Evolutionary conservation across 2,113 vertebrate genomes (phyloP).

Genomic region (Ageneiosus marmoratus): DNA sequence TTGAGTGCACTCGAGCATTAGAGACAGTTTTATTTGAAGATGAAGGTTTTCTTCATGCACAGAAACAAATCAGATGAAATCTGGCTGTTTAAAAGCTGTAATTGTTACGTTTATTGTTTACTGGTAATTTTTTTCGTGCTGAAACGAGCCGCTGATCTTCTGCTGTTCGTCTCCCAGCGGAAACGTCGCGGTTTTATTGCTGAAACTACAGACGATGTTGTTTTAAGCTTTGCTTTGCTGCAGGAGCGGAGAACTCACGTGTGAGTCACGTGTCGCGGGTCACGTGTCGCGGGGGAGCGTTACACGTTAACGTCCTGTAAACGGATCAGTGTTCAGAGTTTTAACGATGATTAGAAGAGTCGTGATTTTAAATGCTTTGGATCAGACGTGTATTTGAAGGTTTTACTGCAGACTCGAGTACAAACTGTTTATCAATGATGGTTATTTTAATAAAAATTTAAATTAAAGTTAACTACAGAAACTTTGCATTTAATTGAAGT

Average conservation of each 20-base stretch:
- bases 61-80: constrained; percentile 14
- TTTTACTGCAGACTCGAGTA: constrained; percentile 79
- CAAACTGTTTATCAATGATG: constrained; percentile 82
- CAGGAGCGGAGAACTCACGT: not conserved
- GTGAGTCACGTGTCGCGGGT: too few relatives aligned
- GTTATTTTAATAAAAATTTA: constrained; percentile 92
- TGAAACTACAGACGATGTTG: not conserved
- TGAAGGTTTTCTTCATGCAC: constrained; percentile 12
- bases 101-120: not conserved
- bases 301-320: not conserved
- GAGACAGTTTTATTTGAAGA: not conserved
- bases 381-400: constrained; percentile 77
- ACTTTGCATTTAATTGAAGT: not conserved
- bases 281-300: too few relatives aligned
- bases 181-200: not conserved
- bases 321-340: constrained; percentile 48
- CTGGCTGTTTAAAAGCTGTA: not conserved
- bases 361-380: constrained; percentile 55
- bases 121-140: not conserved
- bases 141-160: not conserved
- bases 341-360: constrained; percentile 46
- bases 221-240: not conserved
- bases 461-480: constrained; percentile 81
- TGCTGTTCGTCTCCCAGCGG: not conserved
- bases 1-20: not conserved